These are phyloP conservation scores for Channa striata DNA, from an alignment of 2,797 vertebrate species.

Conservation along the genomic window DNA sequence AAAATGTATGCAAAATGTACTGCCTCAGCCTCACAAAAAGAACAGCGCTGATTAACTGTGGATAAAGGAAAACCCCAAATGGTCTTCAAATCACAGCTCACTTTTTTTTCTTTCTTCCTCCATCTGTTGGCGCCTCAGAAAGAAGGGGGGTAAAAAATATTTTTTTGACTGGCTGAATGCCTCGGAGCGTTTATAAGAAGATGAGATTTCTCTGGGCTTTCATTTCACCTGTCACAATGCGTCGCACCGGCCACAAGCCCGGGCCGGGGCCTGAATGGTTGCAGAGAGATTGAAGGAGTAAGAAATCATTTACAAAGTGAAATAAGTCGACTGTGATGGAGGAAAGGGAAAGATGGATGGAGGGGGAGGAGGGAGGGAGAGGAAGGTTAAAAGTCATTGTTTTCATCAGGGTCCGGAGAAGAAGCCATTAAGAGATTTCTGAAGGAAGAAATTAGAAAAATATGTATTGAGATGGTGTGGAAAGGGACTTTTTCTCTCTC, in stretches of 20 bases:
- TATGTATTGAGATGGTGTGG: slow-evolving; percentile 71
- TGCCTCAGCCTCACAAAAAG: slow-evolving; percentile 30
- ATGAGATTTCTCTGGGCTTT: slow-evolving; percentile 86
- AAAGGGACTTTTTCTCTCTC: slow-evolving; percentile 66
- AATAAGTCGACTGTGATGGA: slow-evolving; percentile 79
- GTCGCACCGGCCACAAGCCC: slow-evolving; percentile 58
- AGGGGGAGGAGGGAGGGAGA: slow-evolving; percentile 43
- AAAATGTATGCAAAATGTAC: slow-evolving; percentile 54
- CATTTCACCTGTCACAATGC: slow-evolving; percentile 86
- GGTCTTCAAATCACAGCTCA: slow-evolving; percentile 69
- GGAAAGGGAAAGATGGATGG: slow-evolving; percentile 52
- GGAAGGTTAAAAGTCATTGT: slow-evolving; percentile 85
- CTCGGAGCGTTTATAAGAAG: slow-evolving; percentile 81
- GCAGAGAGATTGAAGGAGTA: slow-evolving; percentile 81
- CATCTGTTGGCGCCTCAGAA: slow-evolving; percentile 63
- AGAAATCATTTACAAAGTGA: slow-evolving; percentile 84
- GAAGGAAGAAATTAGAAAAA: slow-evolving; percentile 85
- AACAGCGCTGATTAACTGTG: slow-evolving; percentile 73
- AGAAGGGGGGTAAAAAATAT: slow-evolving; percentile 52
- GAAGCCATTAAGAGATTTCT: slow-evolving; percentile 84
- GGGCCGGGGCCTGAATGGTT: slow-evolving; percentile 72
- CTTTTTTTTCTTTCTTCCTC: slow-evolving; percentile 42
- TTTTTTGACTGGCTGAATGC: slow-evolving; percentile 80
- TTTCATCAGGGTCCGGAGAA: slow-evolving; percentile 79
- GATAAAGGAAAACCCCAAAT: slow-evolving; percentile 73